Conservation (phyloP, 2,113 vertebrate genomes). For the Oryzias melastigma region DNA sequence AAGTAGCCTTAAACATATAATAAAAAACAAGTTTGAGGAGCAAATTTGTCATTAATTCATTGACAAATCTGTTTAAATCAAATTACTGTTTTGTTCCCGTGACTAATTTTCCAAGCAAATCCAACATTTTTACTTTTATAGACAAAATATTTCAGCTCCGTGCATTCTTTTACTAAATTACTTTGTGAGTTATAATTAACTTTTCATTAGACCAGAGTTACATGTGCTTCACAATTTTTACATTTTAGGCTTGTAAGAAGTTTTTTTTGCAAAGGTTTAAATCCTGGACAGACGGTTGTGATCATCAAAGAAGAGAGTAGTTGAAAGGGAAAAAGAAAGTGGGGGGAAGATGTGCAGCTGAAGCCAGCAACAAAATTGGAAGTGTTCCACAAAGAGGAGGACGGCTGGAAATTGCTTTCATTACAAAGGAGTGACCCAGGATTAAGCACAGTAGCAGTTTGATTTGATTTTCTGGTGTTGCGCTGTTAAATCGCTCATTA, state of each 20-base stretch:
- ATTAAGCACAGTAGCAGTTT: conserved; percentile 66
- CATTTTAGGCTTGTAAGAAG: conserved; percentile 2
- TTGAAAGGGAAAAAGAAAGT: conserved; percentile 2
- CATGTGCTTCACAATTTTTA: conserved; percentile 14
- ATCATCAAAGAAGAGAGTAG: conserved; percentile 27
- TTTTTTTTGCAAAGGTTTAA: neutral
- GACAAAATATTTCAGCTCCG: too few relatives aligned
- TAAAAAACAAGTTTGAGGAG: too few relatives aligned
- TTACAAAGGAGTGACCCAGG: conserved; percentile 63
- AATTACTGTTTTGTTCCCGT: too few relatives aligned
- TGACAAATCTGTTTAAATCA: too few relatives aligned
- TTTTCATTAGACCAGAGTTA: neutral
- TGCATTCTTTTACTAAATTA: too few relatives aligned
- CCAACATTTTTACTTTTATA: too few relatives aligned
- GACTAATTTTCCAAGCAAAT: too few relatives aligned
- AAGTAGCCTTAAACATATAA: too few relatives aligned
- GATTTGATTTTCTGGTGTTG: conserved; percentile 71
- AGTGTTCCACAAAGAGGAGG: conserved; percentile 17
- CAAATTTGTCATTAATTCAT: too few relatives aligned
- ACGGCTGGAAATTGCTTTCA: conserved; percentile 24
- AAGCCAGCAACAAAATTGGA: conserved; percentile 8
- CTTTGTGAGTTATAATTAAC: too few relatives aligned
- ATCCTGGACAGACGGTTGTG: neutral
- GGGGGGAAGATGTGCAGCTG: conserved; percentile 23
- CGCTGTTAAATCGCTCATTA: conserved; percentile 80